Base-by-base conservation (phyloP, 2,888 invertebrate species). In the Aphidoletes aphidimyza region DNA sequence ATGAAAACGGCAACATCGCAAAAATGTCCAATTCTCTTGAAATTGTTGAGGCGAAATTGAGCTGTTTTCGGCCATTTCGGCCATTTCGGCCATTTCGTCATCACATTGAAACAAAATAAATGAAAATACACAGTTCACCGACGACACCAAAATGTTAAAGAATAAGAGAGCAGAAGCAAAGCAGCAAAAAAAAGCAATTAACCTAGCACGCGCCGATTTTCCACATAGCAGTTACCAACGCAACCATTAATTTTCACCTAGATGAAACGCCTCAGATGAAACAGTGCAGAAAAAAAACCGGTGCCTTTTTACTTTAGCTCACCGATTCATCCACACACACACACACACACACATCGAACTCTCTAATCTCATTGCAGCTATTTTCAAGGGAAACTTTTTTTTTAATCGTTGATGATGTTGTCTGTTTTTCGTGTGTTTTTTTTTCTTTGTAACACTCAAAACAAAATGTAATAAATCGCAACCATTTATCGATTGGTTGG, bases 181-280 rank as follows among this genome's bases (percentile, higher is more conserved):
- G 34, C 30, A 19, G 11, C 69, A 30, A 69, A 81, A 37, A 36
- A 37, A 81, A 37, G 37, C 81, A 81, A 81, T 81, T 37, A 81
- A 81, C 81, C 37, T n/a, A n/a, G n/a, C n/a, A 37, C 19, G 0
- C 36, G n/a, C 0, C 81, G n/a, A 81, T 26, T 37, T 81, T 81
- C 36, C 19, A 37, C 22, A 81, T 37, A 19, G n/a, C 19, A n/a
- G 81, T 81, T 81, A 17, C 37, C 37, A 81, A 37, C n/a, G 37
- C 22, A 0, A 37, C 37, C 81, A 81, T 81, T 81, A n/a, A 37
- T 81, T 81, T 81, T 81, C 81, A 37, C 69, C 69, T 14, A 30
- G 30, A 69, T 22, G 54, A 22, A 54, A n/a, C n/a, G n/a, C n/a
- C n/a, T 54, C 54, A 54, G 17, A 54, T 54, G 54, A 19, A 6